These are phyloP conservation scores for Centropyge bicolor DNA, from an alignment of 2,797 vertebrate species.

Conservation along the genomic window DNA sequence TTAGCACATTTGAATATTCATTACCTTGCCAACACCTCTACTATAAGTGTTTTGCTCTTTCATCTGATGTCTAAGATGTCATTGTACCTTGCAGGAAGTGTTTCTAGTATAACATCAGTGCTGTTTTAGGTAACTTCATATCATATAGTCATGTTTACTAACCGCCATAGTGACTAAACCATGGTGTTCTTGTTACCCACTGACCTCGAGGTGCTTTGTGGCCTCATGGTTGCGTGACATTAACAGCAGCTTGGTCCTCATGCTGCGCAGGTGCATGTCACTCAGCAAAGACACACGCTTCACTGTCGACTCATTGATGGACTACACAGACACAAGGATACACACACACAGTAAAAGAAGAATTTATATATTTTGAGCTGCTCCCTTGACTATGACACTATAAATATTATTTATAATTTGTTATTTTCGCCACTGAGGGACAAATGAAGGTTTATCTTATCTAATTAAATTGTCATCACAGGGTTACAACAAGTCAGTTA, in stretches of 20 bases:
- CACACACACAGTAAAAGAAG: conserved; percentile 12
- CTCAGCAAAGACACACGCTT: conserved; percentile 97
- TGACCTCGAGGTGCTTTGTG: conserved; percentile 98
- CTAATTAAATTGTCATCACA: conserved; percentile 5
- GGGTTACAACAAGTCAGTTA: conserved; percentile 72
- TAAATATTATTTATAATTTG: too few species aligned
- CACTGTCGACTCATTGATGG: conserved; percentile 93
- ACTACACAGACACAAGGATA: conserved; percentile 81
- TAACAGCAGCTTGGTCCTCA: conserved; percentile 97
- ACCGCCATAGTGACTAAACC: neutral
- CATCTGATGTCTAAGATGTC: neutral
- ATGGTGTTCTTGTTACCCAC: conserved; percentile 19
- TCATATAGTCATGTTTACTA: neutral
- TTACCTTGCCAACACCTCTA: neutral
- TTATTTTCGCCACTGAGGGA: too few species aligned
- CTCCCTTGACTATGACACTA: neutral
- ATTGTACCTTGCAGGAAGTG: neutral
- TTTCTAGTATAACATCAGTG: neutral
- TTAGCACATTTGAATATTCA: neutral
- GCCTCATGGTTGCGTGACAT: conserved; percentile 99
- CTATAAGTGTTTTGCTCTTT: neutral
- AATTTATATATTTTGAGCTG: neutral
- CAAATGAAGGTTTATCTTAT: too few species aligned
- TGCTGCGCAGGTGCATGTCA: conserved; percentile 98
- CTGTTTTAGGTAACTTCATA: neutral